phyloP scores from a whole-genome alignment of 1,140 invertebrate genomes.

The Steinernema khuongi region DNA sequence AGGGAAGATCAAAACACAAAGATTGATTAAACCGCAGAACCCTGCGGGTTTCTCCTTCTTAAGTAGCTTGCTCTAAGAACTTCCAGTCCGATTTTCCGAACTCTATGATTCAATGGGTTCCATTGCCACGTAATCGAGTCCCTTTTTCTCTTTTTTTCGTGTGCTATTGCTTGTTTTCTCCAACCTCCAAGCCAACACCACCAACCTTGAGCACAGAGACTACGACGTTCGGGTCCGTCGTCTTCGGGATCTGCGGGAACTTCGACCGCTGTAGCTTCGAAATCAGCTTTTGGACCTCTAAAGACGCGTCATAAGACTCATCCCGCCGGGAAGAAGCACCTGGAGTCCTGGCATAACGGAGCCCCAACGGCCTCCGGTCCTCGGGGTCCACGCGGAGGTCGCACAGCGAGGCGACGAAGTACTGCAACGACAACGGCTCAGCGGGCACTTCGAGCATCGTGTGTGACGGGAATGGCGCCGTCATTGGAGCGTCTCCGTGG shows the following conservation, averaged over 20 bases:
- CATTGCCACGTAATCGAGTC: too few species aligned
- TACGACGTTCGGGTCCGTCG: slow-evolving; percentile 38
- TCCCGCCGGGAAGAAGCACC: slow-evolving; percentile 17
- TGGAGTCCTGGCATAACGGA: slow-evolving; percentile 36
- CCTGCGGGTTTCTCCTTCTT: too few species aligned
- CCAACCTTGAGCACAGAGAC: slow-evolving; percentile 29
- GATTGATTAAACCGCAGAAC: too few species aligned
- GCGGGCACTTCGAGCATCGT: background rate
- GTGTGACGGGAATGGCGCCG: too few species aligned
- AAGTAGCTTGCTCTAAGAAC: too few species aligned
- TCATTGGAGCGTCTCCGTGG: too few species aligned
- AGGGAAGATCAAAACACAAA: too few species aligned
- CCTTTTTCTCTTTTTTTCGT: too few species aligned
- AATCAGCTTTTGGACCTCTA: slow-evolving; percentile 38
- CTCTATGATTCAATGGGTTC: too few species aligned
- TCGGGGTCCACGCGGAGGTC: slow-evolving; percentile 26
- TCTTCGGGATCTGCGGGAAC: slow-evolving; percentile 20
- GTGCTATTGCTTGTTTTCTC: too few species aligned
- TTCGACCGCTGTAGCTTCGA: slow-evolving; percentile 29
- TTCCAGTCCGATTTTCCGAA: too few species aligned
- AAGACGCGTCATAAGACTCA: slow-evolving; percentile 16
- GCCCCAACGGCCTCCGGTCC: slow-evolving; percentile 32
- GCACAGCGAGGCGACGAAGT: slow-evolving; percentile 35
- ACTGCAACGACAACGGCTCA: slow-evolving; percentile 26
- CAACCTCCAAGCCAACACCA: too few species aligned